phyloP scores from a whole-genome alignment of 2,113 vertebrate species.

The Tricholaema leucomelas region DNA sequence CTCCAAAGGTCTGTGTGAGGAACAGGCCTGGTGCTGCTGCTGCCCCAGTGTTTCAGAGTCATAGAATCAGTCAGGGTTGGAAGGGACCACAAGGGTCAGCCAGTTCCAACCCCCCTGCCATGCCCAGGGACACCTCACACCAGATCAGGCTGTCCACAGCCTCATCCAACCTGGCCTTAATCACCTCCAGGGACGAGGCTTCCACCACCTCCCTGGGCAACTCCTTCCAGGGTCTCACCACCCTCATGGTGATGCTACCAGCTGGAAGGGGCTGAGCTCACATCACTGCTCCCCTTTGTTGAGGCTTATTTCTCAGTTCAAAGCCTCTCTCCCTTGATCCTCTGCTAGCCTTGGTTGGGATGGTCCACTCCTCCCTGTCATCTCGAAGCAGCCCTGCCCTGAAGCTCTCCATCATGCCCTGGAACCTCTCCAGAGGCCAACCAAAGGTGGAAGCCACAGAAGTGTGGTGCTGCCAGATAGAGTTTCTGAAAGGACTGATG shows the following conservation, averaged over 20 bases:
- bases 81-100: no score
- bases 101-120: no score
- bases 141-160: no score
- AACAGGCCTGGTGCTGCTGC: not conserved
- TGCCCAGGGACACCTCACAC: no score
- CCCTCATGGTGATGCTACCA: not conserved
- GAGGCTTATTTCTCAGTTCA: not conserved
- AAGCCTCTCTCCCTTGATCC: not conserved
- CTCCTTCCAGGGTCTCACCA: no score
- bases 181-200: no score
- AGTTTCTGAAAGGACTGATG: not conserved
- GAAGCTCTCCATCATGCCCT: not conserved
- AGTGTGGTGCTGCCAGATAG: not conserved
- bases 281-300: not conserved
- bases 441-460: not conserved
- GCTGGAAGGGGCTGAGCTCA: not conserved
- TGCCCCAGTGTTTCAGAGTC: not conserved
- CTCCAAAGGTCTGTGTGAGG: not conserved
- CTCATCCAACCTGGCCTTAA: no score
- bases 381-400: not conserved
- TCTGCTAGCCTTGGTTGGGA: not conserved
- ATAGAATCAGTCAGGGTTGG: no score
- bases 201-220: no score
- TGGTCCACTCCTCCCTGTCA: fast-evolving
- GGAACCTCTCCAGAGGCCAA: not conserved